A percentile compares a stretch with the other conserved stretches of the same genome.
Evolutionary conservation across 1,140 invertebrate species (phyloP).

Genomic region (Apis laboriosa): DNA sequence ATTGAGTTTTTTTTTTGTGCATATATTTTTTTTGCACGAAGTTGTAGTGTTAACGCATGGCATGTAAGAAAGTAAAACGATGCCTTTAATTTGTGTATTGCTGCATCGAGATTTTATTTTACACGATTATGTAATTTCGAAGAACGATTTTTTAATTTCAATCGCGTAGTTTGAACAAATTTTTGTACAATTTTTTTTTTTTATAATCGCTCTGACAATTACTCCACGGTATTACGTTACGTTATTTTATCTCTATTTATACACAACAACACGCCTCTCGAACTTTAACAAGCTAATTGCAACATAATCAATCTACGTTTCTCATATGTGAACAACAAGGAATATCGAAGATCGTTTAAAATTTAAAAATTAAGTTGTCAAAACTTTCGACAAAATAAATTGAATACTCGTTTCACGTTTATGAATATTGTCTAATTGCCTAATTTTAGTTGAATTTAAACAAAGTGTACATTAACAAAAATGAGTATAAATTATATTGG

Average conservation of each 20-base stretch:
- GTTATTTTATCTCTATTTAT: not conserved
- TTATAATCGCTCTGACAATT: not conserved
- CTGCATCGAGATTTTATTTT: not conserved
- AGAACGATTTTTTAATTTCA: not conserved
- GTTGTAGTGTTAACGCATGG: conserved; percentile 16
- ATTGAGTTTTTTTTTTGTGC: not conserved
- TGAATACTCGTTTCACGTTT: not conserved
- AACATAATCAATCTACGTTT: not conserved
- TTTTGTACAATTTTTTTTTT: conserved; percentile 7
- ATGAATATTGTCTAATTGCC: conserved; percentile 11
- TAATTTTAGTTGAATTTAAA: not conserved
- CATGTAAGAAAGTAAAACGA: not conserved
- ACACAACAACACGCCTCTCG: not conserved
- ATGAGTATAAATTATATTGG: not conserved
- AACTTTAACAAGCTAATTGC: not conserved
- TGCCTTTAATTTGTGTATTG: not conserved
- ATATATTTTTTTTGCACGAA: conserved; percentile 8
- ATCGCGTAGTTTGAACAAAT: not conserved
- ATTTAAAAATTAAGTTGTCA: conserved; percentile 9
- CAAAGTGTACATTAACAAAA: not conserved
- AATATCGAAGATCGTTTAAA: not conserved
- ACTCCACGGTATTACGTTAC: not conserved
- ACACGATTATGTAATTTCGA: not conserved
- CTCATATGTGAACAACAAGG: not conserved
- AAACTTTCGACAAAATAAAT: conserved; percentile 18